Evolutionary conservation across 2,797 vertebrate genomes (phyloP).

Genomic region (Lepilemur ruficaudatus): DNA sequence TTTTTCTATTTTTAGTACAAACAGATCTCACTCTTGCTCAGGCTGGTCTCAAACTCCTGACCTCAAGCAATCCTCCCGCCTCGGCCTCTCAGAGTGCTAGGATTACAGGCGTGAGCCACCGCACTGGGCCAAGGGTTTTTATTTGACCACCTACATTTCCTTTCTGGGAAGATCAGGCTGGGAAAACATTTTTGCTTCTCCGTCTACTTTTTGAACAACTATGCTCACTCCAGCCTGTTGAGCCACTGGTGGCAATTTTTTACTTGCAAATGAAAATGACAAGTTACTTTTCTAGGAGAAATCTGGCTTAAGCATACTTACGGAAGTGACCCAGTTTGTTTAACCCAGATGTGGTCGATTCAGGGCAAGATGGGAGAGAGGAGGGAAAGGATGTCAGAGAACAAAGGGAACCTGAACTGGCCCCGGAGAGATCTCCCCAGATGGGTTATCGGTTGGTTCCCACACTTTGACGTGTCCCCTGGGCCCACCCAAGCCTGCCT

Average conservation of each 20-base stretch:
- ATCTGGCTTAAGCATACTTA: background rate
- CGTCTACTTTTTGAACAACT: background rate
- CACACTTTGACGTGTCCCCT: background rate
- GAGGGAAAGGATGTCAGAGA: background rate
- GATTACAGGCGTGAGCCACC: background rate
- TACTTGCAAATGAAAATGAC: constrained; percentile 6
- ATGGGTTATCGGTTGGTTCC: background rate
- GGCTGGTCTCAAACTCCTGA: background rate
- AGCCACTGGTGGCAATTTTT: background rate
- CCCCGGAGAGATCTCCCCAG: background rate
- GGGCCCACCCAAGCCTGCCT: background rate
- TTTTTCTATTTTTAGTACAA: background rate
- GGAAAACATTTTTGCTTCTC: constrained; percentile 25
- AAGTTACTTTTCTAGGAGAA: background rate
- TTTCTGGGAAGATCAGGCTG: constrained; percentile 22
- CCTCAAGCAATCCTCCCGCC: background rate
- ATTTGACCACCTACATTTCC: background rate
- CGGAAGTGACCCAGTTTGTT: background rate
- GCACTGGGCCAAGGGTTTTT: background rate
- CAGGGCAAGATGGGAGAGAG: background rate
- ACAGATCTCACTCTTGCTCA: background rate
- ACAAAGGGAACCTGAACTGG: background rate
- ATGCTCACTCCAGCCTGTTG: background rate
- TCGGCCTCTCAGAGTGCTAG: background rate
- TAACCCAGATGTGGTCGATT: background rate